Evolutionary conservation across 2,113 vertebrate genomes (phyloP).

Genomic region (Microtus ochrogaster): DNA sequence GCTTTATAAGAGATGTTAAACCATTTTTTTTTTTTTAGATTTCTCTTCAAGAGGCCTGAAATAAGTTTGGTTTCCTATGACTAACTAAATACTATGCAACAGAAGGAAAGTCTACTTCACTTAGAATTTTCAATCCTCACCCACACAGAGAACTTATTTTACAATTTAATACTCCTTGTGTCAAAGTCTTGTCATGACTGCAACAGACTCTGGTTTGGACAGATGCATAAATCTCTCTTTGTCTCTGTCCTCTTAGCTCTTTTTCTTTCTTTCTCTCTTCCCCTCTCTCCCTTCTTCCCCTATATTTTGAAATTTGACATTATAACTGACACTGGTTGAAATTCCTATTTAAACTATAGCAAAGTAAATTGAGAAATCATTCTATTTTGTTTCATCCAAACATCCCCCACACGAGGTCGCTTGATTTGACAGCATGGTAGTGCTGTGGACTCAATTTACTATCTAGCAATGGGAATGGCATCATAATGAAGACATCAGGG

Average conservation of each 20-base stretch:
- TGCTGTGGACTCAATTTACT: constrained; percentile 65
- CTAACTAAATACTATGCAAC: constrained; percentile 74
- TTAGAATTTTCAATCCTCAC: constrained; percentile 71
- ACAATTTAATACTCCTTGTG: constrained; percentile 67
- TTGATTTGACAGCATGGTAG: constrained; percentile 58
- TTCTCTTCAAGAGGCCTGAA: constrained; percentile 71
- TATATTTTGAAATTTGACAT: constrained; percentile 54
- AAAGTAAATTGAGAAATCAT: constrained; percentile 67
- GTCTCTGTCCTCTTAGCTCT: not conserved
- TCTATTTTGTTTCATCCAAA: constrained; percentile 39
- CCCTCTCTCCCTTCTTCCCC: too few relatives aligned
- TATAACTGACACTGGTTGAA: constrained; percentile 67
- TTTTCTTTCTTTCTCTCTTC: not conserved
- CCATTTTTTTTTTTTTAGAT: constrained; percentile 49
- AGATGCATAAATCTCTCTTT: not conserved
- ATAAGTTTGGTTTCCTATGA: constrained; percentile 67
- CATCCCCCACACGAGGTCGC: not conserved
- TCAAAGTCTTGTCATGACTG: constrained; percentile 54
- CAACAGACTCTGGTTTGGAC: constrained; percentile 40
- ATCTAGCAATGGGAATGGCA: constrained; percentile 52
- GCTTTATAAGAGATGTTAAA: constrained; percentile 55
- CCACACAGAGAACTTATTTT: constrained; percentile 28
- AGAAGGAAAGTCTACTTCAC: constrained; percentile 66
- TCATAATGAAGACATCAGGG: constrained; percentile 21
- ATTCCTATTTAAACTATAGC: constrained; percentile 75